These are phyloP conservation scores for Salvelinus sp. DNA, from an alignment of 2,113 vertebrate genomes.

Conservation along the genomic window DNA sequence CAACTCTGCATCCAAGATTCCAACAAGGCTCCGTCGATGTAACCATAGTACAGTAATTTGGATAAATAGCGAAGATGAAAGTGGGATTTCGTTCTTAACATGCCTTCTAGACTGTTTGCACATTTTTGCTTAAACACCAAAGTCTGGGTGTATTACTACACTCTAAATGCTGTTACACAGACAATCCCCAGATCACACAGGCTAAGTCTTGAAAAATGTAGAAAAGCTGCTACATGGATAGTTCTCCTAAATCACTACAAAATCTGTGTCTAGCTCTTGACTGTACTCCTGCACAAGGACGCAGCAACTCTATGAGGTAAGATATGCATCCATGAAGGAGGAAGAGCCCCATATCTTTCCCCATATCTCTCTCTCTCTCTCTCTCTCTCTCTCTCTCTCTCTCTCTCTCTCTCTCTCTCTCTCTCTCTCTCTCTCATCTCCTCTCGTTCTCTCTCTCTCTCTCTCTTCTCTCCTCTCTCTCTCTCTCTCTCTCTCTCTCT, in stretches of 20 bases:
- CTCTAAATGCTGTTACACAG: constrained; percentile 48
- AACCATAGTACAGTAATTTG: constrained; percentile 64
- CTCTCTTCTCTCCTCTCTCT: too few species aligned
- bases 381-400: background rate
- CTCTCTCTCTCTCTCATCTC: too few species aligned
- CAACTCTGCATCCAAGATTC: constrained; percentile 54
- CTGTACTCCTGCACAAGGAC: too few species aligned
- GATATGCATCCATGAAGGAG: background rate
- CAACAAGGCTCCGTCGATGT: constrained; percentile 53
- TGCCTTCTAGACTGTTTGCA: constrained; percentile 62
- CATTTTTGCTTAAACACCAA: constrained; percentile 58
- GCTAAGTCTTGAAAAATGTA: constrained; percentile 21
- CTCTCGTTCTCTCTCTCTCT: too few species aligned
- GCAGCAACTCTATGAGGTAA: background rate
- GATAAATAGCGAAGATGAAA: constrained; percentile 67
- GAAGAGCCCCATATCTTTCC: too few species aligned
- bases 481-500: too few species aligned
- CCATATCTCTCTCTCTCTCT: too few species aligned
- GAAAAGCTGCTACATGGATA: constrained; percentile 21
- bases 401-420: constrained; percentile 25
- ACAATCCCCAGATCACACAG: constrained; percentile 22
- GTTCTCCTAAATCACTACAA: background rate
- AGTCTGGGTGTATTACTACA: constrained; percentile 69
- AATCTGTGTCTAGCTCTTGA: background rate
- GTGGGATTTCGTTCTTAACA: constrained; percentile 61